phyloP scores from a whole-genome alignment of 2,797 vertebrate species.

The Scyliorhinus canicula region DNA sequence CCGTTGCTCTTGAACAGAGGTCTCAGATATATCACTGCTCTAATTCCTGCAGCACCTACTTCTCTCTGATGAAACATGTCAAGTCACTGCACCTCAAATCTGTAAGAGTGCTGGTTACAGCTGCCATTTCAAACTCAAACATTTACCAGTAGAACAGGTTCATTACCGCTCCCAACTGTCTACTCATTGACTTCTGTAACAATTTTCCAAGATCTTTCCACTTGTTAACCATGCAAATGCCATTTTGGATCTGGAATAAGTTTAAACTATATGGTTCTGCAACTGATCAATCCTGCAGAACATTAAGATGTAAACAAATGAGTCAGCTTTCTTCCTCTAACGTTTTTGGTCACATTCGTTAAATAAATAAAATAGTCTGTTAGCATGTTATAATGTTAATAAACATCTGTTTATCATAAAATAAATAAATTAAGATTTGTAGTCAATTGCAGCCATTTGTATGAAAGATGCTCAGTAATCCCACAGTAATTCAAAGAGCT shows the following conservation, averaged over 20 bases:
- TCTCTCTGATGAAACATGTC: neutral
- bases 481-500: neutral
- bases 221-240: neutral
- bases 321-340: too few relatives aligned
- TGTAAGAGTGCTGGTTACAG: neutral
- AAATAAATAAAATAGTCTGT: neutral
- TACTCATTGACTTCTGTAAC: neutral
- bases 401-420: neutral
- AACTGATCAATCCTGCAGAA: neutral
- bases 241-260: neutral
- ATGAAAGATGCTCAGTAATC: neutral
- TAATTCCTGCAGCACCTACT: neutral
- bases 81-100: neutral
- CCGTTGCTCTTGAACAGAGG: neutral
- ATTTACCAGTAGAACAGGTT: neutral
- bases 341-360: too few relatives aligned
- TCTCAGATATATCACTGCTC: neutral
- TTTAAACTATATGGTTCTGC: neutral
- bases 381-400: neutral
- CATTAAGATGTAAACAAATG: neutral
- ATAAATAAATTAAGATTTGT: neutral
- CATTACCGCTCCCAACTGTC: neutral
- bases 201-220: neutral
- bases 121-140: neutral
- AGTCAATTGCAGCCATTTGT: neutral